A percentile compares a stretch with the other conserved stretches of the same genome.
These are phyloP conservation scores for Phrynocephalus forsythii DNA, from an alignment of 2,797 vertebrate species.

Conservation along the genomic window DNA sequence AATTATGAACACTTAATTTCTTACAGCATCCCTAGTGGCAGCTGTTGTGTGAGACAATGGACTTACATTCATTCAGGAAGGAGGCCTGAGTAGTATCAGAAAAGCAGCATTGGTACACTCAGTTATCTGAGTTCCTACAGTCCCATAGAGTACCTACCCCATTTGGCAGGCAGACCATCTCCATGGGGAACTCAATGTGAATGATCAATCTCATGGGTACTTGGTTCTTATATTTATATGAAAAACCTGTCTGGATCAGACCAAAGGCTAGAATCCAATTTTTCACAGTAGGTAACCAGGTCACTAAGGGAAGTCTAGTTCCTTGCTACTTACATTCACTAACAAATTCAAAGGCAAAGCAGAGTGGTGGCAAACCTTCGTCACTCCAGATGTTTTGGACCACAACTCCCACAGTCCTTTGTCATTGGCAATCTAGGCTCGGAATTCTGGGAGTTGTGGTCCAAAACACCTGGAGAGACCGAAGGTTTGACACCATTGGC, in stretches of 20 bases:
- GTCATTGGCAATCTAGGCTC: no score
- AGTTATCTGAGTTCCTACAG: background rate
- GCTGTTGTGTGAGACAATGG: background rate
- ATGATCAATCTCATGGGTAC: background rate
- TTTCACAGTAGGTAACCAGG: background rate
- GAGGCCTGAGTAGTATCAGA: background rate
- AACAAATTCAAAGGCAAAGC: background rate
- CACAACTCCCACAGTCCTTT: no score
- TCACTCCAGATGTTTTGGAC: no score
- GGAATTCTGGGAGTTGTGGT: no score
- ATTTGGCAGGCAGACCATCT: background rate
- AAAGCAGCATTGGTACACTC: background rate
- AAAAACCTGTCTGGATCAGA: background rate
- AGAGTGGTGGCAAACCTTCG: no score
- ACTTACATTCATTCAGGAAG: background rate
- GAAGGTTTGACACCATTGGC: no score
- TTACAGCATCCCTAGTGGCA: background rate
- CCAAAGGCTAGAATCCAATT: background rate
- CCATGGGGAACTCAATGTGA: background rate
- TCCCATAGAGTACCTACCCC: no score
- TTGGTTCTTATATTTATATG: no score
- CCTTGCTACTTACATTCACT: background rate
- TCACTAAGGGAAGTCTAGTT: background rate
- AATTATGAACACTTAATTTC: background rate
- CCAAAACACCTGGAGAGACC: no score